A percentile compares a stretch with the other conserved stretches of the same genome.
Evolutionary conservation across 2,797 vertebrate genomes (phyloP).

Genomic region (Coregonus sp.): DNA sequence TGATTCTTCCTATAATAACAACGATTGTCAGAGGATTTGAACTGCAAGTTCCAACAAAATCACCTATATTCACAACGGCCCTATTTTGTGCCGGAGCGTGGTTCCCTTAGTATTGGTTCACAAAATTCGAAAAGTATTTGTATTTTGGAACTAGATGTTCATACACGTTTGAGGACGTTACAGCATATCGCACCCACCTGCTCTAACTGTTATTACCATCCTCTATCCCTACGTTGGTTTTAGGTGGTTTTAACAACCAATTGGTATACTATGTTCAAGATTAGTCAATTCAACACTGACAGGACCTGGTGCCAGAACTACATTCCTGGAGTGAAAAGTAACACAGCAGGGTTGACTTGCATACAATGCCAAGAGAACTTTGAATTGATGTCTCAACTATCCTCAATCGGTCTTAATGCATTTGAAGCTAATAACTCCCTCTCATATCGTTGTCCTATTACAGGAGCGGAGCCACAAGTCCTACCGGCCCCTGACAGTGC

Average conservation of each 20-base stretch:
- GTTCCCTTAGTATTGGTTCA: background rate
- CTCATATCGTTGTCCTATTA: slow-evolving; percentile 1
- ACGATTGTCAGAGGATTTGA: background rate
- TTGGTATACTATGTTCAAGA: background rate
- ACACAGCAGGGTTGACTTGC: background rate
- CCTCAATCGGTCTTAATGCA: background rate
- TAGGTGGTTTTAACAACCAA: background rate
- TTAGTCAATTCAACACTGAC: too few relatives aligned
- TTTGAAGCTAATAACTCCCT: background rate
- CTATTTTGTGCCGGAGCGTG: background rate
- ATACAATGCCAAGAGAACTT: background rate
- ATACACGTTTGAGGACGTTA: background rate
- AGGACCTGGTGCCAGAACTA: background rate
- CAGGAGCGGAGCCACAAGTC: slow-evolving; percentile 99
- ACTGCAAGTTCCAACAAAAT: background rate
- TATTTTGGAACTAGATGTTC: background rate
- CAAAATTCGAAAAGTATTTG: background rate
- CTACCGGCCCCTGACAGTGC: slow-evolving; percentile 92
- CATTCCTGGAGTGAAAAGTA: background rate
- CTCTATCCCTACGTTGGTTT: too few relatives aligned
- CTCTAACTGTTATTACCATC: background rate
- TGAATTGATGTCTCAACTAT: background rate
- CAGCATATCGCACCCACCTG: background rate
- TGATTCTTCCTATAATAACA: background rate
- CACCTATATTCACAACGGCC: background rate